phyloP scores from a whole-genome alignment of 2,888 invertebrate genomes.

The Tholera decimalis region DNA sequence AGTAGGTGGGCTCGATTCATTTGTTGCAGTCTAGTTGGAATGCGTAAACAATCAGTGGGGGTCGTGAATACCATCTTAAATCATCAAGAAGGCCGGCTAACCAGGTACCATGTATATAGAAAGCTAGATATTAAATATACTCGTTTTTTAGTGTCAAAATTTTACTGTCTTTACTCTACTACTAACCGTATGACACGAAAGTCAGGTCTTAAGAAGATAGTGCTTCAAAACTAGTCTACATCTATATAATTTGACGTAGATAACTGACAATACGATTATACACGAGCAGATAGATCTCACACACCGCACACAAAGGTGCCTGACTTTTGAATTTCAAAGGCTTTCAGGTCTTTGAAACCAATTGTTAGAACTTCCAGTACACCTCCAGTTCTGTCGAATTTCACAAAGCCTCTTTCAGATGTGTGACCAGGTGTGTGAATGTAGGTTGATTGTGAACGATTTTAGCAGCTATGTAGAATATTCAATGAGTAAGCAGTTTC shows the following conservation, averaged over 20 bases:
- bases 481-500: background rate
- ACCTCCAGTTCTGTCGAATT: conserved; percentile 29
- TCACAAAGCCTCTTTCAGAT: conserved; percentile 22
- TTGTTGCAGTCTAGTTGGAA: too few species aligned
- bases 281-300: conserved; percentile 11
- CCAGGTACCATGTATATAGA: too few species aligned
- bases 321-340: conserved; percentile 49
- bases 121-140: too few species aligned
- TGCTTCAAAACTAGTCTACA: background rate
- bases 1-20: too few species aligned
- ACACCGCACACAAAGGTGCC: conserved; percentile 28
- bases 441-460: background rate
- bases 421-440: conserved; percentile 13
- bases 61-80: too few species aligned
- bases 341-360: conserved; percentile 23
- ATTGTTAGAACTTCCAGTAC: conserved; percentile 20
- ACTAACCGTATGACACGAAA: background rate
- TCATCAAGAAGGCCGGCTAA: too few species aligned
- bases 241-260: background rate
- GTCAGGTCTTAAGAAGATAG: background rate
- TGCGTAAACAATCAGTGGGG: too few species aligned
- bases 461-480: background rate
- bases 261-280: background rate
- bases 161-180: too few species aligned
- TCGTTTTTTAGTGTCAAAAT: too few species aligned